Conservation (phyloP, 2,113 vertebrate genomes). For the Sisor rabdophorus region DNA sequence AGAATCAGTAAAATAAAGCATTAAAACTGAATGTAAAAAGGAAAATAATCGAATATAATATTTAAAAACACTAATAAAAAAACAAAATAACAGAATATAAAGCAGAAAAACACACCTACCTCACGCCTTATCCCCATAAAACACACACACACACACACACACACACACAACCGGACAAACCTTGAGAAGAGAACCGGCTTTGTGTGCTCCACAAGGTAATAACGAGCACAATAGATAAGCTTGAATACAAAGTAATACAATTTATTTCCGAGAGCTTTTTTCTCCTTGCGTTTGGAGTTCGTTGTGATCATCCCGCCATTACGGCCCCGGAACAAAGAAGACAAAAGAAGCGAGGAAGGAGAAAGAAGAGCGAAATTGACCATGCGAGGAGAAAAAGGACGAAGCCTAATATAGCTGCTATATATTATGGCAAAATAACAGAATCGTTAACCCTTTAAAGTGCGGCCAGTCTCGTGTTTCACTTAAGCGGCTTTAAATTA, state of each 20-base stretch:
- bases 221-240: conserved; percentile 52
- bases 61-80: no score
- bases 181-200: conserved; percentile 36
- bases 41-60: neutral
- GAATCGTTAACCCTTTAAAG: conserved; percentile 29
- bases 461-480: neutral
- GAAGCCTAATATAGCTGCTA: conserved; percentile 24
- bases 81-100: neutral
- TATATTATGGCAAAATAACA: conserved; percentile 18
- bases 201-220: conserved; percentile 49
- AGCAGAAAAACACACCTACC: neutral
- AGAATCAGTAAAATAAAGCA: neutral
- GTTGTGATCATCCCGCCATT: conserved; percentile 54
- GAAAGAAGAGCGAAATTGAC: neutral
- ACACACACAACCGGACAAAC: conserved; percentile 16
- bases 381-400: conserved; percentile 1
- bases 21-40: no score
- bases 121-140: neutral
- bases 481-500: conserved; percentile 5
- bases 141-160: neutral
- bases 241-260: conserved; percentile 53
- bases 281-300: conserved; percentile 48
- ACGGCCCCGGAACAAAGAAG: conserved; percentile 25
- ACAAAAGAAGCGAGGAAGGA: conserved; percentile 19
- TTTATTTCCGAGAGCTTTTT: conserved; percentile 56